Percentiles rank a stretch among this genome's conserved stretches.
Conservation (phyloP, 2,888 invertebrate species). For the Oegoconia quadripuncta region DNA sequence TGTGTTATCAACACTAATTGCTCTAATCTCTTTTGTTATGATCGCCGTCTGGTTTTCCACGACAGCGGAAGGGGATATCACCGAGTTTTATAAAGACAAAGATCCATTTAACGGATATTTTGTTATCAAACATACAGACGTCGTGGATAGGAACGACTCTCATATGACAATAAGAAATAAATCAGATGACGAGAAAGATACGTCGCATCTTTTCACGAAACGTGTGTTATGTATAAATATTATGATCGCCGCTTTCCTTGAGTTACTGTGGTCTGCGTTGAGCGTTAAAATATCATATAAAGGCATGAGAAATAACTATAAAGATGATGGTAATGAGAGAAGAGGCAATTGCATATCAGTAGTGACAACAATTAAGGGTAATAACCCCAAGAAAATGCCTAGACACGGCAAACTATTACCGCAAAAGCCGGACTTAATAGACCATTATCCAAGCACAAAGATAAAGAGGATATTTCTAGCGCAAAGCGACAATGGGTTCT, state of each 20-base stretch:
- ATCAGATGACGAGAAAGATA: constrained; percentile 33
- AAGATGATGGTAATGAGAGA: constrained; percentile 69
- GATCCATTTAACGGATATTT: constrained; percentile 57
- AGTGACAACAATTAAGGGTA: constrained; percentile 77
- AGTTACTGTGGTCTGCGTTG: constrained; percentile 80
- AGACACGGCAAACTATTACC: constrained; percentile 59
- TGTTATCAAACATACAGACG: constrained; percentile 55
- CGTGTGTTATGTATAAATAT: constrained; percentile 79
- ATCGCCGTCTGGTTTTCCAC: constrained; percentile 63
- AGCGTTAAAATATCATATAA: constrained; percentile 79
- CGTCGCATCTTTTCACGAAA: constrained; percentile 55
- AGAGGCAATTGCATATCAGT: constrained; percentile 74
- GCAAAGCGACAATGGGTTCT: constrained; percentile 63
- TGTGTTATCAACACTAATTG: constrained; percentile 71
- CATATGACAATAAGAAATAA: constrained; percentile 55
- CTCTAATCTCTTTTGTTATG: constrained; percentile 61
- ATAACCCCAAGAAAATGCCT: constrained; percentile 56
- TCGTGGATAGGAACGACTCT: constrained; percentile 55
- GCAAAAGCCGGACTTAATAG: constrained; percentile 75
- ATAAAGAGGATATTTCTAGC: constrained; percentile 73
- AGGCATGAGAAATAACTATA: constrained; percentile 81
- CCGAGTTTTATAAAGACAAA: constrained; percentile 64
- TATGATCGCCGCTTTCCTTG: constrained; percentile 77
- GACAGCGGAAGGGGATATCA: constrained; percentile 47
- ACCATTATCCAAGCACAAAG: constrained; percentile 75